Conservation (phyloP, 2,888 invertebrate species). For the Galeruca laticollis region DNA sequence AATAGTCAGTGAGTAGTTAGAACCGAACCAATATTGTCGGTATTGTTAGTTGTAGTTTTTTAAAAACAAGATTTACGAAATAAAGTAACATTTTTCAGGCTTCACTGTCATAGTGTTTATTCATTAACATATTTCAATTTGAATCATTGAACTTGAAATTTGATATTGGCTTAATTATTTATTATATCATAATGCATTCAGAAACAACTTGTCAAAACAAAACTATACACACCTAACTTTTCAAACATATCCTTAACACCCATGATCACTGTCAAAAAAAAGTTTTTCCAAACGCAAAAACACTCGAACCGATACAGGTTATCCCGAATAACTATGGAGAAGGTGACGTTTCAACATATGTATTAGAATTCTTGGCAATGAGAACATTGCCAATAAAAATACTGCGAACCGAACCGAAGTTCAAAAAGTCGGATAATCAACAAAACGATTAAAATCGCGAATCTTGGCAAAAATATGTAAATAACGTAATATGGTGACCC, state of each 20-base stretch:
- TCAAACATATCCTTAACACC: constrained; percentile 20
- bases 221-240: constrained; percentile 19
- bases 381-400: constrained; percentile 27
- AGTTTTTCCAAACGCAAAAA: constrained; percentile 2
- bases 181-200: too few relatives aligned
- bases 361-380: constrained; percentile 33
- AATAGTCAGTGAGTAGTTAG: too few relatives aligned
- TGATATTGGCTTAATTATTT: neutral
- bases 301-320: constrained; percentile 9
- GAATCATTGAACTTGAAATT: neutral
- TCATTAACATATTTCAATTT: neutral
- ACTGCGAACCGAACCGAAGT: constrained; percentile 18
- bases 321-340: constrained; percentile 17
- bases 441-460: constrained; percentile 20
- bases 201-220: too few relatives aligned
- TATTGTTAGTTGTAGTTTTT: too few relatives aligned
- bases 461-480: constrained; percentile 16
- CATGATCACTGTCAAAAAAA: neutral
- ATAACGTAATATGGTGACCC: constrained; percentile 8
- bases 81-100: too few relatives aligned
- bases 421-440: constrained; percentile 20
- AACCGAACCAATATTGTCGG: too few relatives aligned
- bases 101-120: too few relatives aligned
- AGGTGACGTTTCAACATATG: constrained; percentile 18
- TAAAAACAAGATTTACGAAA: too few relatives aligned